Evolutionary conservation across 1,140 invertebrate genomes (phyloP).

Genomic region (Agrilus planipennis): DNA sequence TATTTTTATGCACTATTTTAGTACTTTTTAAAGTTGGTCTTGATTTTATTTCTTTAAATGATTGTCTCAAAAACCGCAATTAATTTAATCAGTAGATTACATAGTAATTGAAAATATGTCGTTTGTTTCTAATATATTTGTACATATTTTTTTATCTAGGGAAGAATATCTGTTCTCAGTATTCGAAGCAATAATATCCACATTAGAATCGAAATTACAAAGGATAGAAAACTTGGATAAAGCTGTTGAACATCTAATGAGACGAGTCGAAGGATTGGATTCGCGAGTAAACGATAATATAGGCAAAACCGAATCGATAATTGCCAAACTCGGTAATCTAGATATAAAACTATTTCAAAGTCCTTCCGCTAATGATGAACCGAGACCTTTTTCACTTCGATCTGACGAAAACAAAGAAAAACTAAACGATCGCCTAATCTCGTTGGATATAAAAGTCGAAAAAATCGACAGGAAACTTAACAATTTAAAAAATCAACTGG

Average conservation of each 20-base stretch:
- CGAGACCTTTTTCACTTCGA: constrained; percentile 16
- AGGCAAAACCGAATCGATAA: constrained; percentile 69
- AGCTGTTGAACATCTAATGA: constrained; percentile 72
- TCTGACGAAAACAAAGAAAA: constrained; percentile 28
- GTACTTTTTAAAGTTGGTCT: too few relatives aligned
- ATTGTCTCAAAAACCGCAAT: too few relatives aligned
- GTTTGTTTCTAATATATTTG: background rate
- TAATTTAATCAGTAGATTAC: too few relatives aligned
- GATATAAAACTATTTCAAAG: constrained; percentile 58
- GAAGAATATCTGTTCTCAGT: constrained; percentile 80
- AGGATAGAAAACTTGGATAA: constrained; percentile 77
- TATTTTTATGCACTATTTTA: too few relatives aligned
- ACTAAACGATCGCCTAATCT: constrained; percentile 50
- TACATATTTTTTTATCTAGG: constrained; percentile 37
- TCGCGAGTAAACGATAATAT: constrained; percentile 69
- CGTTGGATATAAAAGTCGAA: constrained; percentile 67
- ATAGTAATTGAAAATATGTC: too few relatives aligned
- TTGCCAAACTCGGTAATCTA: constrained; percentile 56
- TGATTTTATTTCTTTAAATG: too few relatives aligned
- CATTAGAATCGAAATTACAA: constrained; percentile 73
- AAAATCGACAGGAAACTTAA: constrained; percentile 68
- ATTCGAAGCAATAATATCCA: constrained; percentile 78
- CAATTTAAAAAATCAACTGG: constrained; percentile 65
- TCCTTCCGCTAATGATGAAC: constrained; percentile 7
- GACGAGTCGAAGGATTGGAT: constrained; percentile 67